These are phyloP conservation scores for Hylomyscus alleni DNA, from an alignment of 2,797 vertebrate species.

Conservation along the genomic window DNA sequence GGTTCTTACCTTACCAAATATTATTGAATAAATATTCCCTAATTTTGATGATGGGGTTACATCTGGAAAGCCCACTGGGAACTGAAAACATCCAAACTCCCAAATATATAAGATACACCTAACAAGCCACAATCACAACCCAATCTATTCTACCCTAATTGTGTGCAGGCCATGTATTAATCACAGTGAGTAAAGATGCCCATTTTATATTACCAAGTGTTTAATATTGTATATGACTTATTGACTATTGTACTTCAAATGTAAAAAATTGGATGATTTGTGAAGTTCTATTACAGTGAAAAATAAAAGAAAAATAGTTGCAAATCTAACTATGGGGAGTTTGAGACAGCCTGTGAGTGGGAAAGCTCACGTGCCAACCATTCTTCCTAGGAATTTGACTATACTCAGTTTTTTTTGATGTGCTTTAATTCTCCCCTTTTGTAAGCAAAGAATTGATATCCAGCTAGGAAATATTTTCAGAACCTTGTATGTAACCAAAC, in stretches of 20 bases:
- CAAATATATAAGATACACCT: neutral
- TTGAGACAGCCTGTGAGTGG: neutral
- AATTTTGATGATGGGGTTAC: neutral
- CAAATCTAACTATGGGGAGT: neutral
- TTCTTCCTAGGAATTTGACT: neutral
- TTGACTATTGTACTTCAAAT: neutral
- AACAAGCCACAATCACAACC: neutral
- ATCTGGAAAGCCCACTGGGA: neutral
- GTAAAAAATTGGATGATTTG: neutral
- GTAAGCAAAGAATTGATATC: neutral
- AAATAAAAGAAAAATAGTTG: neutral
- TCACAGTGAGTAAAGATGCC: neutral
- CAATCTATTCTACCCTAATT: neutral
- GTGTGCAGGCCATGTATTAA: neutral
- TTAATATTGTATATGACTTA: neutral
- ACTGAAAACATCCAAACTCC: neutral
- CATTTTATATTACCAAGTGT: neutral
- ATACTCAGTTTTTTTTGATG: neutral
- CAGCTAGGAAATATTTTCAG: conserved; percentile 12
- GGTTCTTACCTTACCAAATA: no score
- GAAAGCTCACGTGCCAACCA: neutral
- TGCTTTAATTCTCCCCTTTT: neutral
- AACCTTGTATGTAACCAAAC: neutral
- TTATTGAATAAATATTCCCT: neutral
- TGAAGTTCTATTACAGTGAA: neutral